These are phyloP conservation scores for Pituophis catenifer DNA, from an alignment of 2,113 vertebrate species.

Conservation along the genomic window DNA sequence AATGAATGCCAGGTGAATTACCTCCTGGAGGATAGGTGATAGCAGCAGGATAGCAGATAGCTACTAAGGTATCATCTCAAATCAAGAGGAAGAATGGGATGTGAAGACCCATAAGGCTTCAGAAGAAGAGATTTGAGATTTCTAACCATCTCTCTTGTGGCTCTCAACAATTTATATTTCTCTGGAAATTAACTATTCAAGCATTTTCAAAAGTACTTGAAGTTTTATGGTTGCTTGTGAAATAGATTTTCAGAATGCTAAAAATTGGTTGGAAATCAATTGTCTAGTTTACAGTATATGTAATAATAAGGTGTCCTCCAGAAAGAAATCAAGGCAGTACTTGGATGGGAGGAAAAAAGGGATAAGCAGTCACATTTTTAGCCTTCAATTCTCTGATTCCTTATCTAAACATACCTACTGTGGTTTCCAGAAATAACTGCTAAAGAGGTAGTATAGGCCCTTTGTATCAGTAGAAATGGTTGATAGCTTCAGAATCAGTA, in stretches of 20 bases:
- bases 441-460: neutral
- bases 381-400: neutral
- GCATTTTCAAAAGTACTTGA: neutral
- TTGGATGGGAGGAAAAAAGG: neutral
- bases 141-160: neutral
- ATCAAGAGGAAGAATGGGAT: neutral
- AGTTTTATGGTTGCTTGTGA: slow-evolving; percentile 32
- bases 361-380: neutral
- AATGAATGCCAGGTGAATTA: neutral
- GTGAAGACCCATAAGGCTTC: neutral
- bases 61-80: neutral
- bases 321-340: neutral
- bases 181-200: neutral
- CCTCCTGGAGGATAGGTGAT: neutral
- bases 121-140: neutral
- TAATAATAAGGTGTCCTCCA: neutral
- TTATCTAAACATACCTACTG: neutral
- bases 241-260: neutral
- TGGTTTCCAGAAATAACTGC: neutral
- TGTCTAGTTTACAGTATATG: neutral
- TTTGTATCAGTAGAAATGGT: neutral
- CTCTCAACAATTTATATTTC: neutral
- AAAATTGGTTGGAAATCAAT: neutral
- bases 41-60: neutral
- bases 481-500: neutral